Evolutionary conservation across 1,140 invertebrate genomes (phyloP).

Genomic region (Coboldia fuscipes): DNA sequence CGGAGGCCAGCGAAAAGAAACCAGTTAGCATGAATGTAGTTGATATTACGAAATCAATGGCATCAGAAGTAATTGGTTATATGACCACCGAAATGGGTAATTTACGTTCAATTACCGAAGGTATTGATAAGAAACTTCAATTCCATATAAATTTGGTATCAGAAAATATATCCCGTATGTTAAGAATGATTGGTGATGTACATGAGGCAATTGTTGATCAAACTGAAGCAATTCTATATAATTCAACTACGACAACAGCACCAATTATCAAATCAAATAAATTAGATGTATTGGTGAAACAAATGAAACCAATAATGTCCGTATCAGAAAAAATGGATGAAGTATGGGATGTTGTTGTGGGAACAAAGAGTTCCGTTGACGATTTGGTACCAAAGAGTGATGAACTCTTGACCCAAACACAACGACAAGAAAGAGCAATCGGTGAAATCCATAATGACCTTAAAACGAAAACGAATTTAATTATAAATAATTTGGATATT

Average conservation of each 20-base stretch:
- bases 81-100: conserved; percentile 52
- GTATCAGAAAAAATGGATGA: conserved; percentile 77
- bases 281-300: conserved; percentile 50
- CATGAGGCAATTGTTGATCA: conserved; percentile 57
- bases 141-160: conserved; percentile 66
- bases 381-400: conserved; percentile 67
- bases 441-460: conserved; percentile 70
- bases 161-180: conserved; percentile 52
- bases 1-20: conserved; percentile 65
- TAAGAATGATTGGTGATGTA: conserved; percentile 55
- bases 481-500: conserved; percentile 67
- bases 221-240: conserved; percentile 25
- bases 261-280: conserved; percentile 40
- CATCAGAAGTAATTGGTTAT: conserved; percentile 50
- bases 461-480: conserved; percentile 58
- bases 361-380: conserved; percentile 66
- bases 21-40: conserved; percentile 56
- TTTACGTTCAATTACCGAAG: conserved; percentile 45
- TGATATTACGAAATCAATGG: conserved; percentile 57
- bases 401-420: conserved; percentile 61
- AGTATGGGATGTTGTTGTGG: conserved; percentile 70
- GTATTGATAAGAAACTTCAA: conserved; percentile 59
- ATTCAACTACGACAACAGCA: conserved; percentile 26
- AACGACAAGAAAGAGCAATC: conserved; percentile 66
- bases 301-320: conserved; percentile 61